Percentiles rank a stretch among this genome's conserved stretches.
Evolutionary conservation across 2,797 vertebrate species (phyloP).

Genomic region (Melanotaenia pygmaea): DNA sequence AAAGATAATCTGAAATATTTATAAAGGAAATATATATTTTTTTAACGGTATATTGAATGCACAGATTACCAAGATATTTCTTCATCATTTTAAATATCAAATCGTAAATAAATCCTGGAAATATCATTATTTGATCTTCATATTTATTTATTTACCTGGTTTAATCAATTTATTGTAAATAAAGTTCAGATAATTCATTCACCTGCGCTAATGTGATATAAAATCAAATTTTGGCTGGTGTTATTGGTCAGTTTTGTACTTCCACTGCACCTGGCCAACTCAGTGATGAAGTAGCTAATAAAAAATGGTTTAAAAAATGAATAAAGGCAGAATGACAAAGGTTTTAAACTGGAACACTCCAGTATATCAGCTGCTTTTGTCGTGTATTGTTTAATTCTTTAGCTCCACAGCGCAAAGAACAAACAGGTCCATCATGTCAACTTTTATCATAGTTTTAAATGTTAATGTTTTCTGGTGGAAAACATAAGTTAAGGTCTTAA

Average conservation of each 20-base stretch:
- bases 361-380: conserved; percentile 30
- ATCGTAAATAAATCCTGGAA: background rate
- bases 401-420: conserved; percentile 15
- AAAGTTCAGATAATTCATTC: no score
- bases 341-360: conserved; percentile 2
- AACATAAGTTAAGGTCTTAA: no score
- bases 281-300: background rate
- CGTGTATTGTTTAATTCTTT: conserved; percentile 27
- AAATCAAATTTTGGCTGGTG: no score
- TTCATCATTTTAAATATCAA: no score
- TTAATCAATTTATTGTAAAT: background rate
- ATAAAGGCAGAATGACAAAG: background rate
- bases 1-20: no score
- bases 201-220: background rate
- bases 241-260: no score
- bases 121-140: background rate
- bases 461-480: no score
- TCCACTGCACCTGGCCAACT: conserved; percentile 1
- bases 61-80: no score
- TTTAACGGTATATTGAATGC: no score
- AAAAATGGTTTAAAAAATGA: background rate
- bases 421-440: conserved; percentile 47
- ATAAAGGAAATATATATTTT: no score
- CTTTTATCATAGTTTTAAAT: conserved; percentile 19
- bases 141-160: background rate